These are phyloP conservation scores for Leptosomus discolor DNA, from an alignment of 2,113 vertebrate genomes.

Conservation along the genomic window DNA sequence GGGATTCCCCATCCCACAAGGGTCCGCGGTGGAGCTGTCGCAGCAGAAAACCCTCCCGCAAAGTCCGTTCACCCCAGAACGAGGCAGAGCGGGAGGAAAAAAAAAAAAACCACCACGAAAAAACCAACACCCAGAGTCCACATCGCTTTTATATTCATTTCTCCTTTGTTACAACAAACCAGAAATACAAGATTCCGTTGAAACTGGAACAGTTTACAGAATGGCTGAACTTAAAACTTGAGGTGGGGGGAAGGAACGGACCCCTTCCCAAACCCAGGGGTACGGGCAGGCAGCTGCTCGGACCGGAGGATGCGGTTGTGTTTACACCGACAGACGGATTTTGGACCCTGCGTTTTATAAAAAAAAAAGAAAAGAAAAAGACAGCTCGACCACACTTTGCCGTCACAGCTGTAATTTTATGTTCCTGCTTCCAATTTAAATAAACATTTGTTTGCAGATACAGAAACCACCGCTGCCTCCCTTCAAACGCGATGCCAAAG, in stretches of 20 bases:
- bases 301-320: neutral
- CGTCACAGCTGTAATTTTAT: neutral
- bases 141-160: neutral
- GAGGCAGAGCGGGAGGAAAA: too few species aligned
- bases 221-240: neutral
- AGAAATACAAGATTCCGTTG: slow-evolving; percentile 32
- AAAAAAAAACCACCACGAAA: neutral
- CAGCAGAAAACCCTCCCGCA: too few species aligned
- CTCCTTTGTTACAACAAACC: slow-evolving; percentile 42
- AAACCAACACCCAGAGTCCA: neutral
- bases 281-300: neutral
- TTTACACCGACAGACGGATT: neutral
- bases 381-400: neutral
- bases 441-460: neutral
- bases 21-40: too few species aligned
- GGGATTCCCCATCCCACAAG: too few species aligned
- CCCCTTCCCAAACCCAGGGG: neutral
- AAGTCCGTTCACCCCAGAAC: too few species aligned
- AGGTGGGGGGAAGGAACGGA: neutral
- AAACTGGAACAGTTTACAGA: slow-evolving; percentile 11
- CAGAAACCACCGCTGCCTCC: too few species aligned
- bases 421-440: neutral
- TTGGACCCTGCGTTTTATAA: neutral
- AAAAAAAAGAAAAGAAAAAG: too few species aligned
- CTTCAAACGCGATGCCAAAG: neutral